Evolutionary conservation across 2,888 invertebrate species (phyloP), one percentile per base, ranked within the genome.

Genomic region (Thysanoteuthis rhombus): DNA sequence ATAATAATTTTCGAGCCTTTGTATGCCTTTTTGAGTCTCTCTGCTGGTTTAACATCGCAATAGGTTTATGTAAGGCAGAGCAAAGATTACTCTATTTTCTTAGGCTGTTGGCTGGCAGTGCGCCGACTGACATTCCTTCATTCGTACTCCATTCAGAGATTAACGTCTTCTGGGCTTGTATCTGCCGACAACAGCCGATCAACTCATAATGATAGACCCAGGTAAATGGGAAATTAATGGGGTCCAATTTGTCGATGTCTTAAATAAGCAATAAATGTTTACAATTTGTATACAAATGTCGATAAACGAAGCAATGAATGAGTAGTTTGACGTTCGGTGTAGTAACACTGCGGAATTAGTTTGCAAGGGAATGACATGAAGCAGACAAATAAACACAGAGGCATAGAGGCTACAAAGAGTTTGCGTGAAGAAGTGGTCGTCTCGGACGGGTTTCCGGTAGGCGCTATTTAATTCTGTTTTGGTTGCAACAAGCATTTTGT

Each of bases 251-350:
- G 75, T 75, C 75, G 19, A 75, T 36, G n/a, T 75, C 75, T 75
- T 75, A 75, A 75, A 75, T 75, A 75, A 75, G 75, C 75, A 75
- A 75, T n/a, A 75, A n/a, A n/a, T n/a, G 75, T n/a, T 75, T 75
- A 75, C 75, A 75, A 75, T 75, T 12, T 36, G 75, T 75, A 75
- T 75, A 75, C 75, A 75, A n/a, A 75, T 75, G 75, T 75, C 75
- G 75, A 36, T 75, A 75, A 75, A n/a, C n/a, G 75, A 75, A 36
- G 36, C 16, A 12, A 75, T 36, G n/a, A 75, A 75, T 75, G 75
- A 75, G n/a, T 16, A 75, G 75, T 75, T 75, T 12, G 75, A n/a
- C 12, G n/a, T n/a, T 36, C 75, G 25, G n/a, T 12, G 75, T 16
- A 75, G n/a, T 36, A 75, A 75, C 16, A 75, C 36, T 1, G 16